Evolutionary conservation across 2,797 vertebrate species (phyloP), one percentile per base, ranked within the genome.

Genomic region (Tolypeutes matacus): DNA sequence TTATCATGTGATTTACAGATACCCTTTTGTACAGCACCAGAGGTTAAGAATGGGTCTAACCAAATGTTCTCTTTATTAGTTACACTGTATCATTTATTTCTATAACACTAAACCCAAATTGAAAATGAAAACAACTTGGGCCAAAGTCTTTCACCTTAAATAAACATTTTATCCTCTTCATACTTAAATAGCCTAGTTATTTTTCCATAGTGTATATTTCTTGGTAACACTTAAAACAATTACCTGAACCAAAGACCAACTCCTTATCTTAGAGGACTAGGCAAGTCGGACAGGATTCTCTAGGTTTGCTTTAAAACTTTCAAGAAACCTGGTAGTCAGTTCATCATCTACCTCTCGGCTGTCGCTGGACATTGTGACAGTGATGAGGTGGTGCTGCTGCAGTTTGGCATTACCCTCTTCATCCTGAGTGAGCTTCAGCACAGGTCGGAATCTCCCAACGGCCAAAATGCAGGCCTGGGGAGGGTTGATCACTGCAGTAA

Each of bases 401-500:
- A 98, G 95, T 13, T 25, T 97, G 85, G 97, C 93, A 31, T 98
- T 98, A 2, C 99, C 99, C 80, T 99, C 98, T 46, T 98, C 98
- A 42, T 98, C 98, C 93, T 98, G 96, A 2, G 97, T 87, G 75
- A 99, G 96, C 20, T 90, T 98, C 91, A 99, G 98, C 95, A 99
- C 99, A 0, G 98, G 92, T 82, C 99, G 98, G 92, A 99, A 98
- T 56, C 98, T 97, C 39, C 99, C 99, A 49, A 99, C 98, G 0
- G 99, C 99, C 0, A 99, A 98, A 95, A 99, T 99, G 58, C 99
- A 99, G 27, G 99, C 99, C 96, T 99, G 99, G 0, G 99, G 99
- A n/a, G 99, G 99, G 98, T 99, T 99, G 98, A 99, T 99, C 51
- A 99, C 99, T 0, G 99, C 99, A 10, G 98, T 99, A 98, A 99